These are phyloP conservation scores for Suricata suricatta DNA, from an alignment of 2,113 vertebrate species.

Conservation along the genomic window DNA sequence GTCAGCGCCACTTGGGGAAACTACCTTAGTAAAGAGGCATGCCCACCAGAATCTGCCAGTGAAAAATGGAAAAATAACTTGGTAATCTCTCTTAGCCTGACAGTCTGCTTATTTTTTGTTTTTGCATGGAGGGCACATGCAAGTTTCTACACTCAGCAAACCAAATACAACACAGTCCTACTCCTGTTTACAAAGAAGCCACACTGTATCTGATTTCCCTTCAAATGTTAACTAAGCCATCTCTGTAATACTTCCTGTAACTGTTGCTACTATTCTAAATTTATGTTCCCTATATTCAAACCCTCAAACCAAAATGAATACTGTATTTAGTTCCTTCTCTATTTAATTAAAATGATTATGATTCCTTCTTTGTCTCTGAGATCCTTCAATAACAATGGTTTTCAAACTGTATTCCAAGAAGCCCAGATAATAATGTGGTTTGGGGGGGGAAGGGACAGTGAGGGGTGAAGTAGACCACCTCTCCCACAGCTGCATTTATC, in stretches of 20 bases:
- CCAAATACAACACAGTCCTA: neutral
- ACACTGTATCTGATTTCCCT: neutral
- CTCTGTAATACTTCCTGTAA: neutral
- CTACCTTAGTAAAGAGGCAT: neutral
- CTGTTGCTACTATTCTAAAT: neutral
- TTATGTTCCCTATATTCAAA: neutral
- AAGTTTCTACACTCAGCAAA: neutral
- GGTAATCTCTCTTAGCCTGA: neutral
- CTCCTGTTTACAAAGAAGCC: neutral
- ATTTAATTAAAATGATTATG: neutral
- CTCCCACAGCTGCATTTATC: neutral
- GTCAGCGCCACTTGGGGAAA: neutral
- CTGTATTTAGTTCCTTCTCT: neutral
- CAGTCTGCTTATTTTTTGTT: neutral
- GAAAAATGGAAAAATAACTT: neutral
- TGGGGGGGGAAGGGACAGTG: neutral
- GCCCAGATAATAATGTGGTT: neutral
- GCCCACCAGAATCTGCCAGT: neutral
- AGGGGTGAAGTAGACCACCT: neutral
- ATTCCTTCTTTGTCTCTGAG: neutral
- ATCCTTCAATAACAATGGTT: neutral
- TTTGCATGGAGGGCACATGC: neutral
- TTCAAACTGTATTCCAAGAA: neutral
- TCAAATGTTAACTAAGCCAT: neutral
- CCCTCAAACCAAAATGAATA: constrained; percentile 26